Percentiles rank a stretch among this genome's conserved stretches.
phyloP scores from a whole-genome alignment of 1,140 invertebrate species.

The Psix sp. region DNA sequence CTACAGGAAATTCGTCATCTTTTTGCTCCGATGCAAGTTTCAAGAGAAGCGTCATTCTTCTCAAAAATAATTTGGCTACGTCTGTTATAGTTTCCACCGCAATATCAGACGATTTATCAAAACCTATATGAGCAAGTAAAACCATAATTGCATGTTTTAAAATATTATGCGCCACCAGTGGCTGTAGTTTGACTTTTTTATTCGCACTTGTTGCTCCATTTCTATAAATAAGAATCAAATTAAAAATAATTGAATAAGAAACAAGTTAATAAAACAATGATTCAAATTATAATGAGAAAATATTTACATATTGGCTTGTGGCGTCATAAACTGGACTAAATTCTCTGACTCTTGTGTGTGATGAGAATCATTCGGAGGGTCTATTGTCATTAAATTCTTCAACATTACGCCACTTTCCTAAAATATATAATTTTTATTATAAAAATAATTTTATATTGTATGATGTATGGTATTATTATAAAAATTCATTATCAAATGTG shows the following conservation, averaged over 20 bases:
- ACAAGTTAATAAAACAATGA: neutral
- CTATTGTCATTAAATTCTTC: constrained; percentile 63
- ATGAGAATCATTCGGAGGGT: constrained; percentile 43
- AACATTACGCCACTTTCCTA: constrained; percentile 69
- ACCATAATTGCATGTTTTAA: constrained; percentile 71
- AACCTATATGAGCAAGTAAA: constrained; percentile 75
- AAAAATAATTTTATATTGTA: too few relatives aligned
- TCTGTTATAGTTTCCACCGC: constrained; percentile 79
- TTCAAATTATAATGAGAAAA: constrained; percentile 26
- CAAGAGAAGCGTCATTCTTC: constrained; percentile 76
- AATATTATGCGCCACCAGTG: constrained; percentile 65
- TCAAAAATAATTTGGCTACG: constrained; percentile 77
- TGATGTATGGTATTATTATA: too few relatives aligned
- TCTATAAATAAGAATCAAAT: constrained; percentile 19
- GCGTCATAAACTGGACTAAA: constrained; percentile 60
- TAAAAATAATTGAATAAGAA: neutral
- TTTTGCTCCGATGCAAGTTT: constrained; percentile 77
- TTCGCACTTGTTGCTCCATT: constrained; percentile 56
- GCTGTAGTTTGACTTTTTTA: constrained; percentile 62
- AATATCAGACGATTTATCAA: constrained; percentile 75
- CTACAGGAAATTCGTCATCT: constrained; percentile 78
- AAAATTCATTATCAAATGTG: constrained; percentile 6
- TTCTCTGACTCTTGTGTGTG: constrained; percentile 49
- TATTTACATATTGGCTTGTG: constrained; percentile 61
- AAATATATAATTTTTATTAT: too few relatives aligned